Percentiles rank a stretch among this genome's conserved stretches.
Conservation (phyloP, 2,888 invertebrate species). For the Baronia brevicornis region DNA sequence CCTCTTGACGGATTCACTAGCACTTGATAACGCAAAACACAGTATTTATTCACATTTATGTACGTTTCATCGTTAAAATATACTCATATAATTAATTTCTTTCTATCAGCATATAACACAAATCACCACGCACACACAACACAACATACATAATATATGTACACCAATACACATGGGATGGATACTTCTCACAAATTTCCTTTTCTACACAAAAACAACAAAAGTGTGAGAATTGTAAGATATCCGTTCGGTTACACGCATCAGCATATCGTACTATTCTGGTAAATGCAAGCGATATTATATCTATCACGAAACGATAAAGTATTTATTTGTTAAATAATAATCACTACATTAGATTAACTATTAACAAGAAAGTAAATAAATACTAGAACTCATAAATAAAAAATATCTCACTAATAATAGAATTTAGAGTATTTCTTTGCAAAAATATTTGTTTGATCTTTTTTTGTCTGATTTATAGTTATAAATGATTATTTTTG, state of each 20-base stretch:
- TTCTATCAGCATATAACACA: constrained; percentile 74
- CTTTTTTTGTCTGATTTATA: no score
- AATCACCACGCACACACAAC: constrained; percentile 77
- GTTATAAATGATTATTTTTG: no score
- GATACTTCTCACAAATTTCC: constrained; percentile 34
- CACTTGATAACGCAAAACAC: constrained; percentile 71
- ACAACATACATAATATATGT: constrained; percentile 58
- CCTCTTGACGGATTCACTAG: constrained; percentile 71
- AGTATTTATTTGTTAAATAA: no score
- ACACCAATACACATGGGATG: constrained; percentile 50
- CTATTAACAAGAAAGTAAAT: no score
- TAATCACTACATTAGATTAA: no score
- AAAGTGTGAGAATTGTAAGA: constrained; percentile 33
- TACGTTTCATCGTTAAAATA: constrained; percentile 68
- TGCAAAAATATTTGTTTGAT: no score
- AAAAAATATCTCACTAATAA: no score
- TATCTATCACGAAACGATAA: background rate
- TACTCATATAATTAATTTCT: constrained; percentile 70
- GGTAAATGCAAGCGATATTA: constrained; percentile 1
- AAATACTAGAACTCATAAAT: no score
- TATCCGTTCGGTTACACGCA: constrained; percentile 28
- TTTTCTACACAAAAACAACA: constrained; percentile 37
- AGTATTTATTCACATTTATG: constrained; percentile 68
- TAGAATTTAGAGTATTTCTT: no score
- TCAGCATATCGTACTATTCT: constrained; percentile 11